These are phyloP conservation scores for Pocillopora grandis DNA, from an alignment of 92 coral and sea anemone species.

Conservation along the genomic window DNA sequence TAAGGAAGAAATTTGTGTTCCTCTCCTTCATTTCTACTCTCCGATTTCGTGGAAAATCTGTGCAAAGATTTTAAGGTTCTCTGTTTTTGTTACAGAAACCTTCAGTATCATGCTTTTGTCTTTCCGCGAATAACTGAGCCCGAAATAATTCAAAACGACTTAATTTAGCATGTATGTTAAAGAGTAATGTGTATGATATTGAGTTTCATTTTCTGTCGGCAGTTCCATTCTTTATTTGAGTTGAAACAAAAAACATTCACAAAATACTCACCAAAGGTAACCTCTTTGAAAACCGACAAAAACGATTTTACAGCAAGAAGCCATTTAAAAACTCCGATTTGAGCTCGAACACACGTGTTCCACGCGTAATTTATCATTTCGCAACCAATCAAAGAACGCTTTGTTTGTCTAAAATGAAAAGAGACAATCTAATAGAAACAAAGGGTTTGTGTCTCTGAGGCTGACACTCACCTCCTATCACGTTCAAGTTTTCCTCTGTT, in stretches of 20 bases:
- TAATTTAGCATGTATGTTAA: constrained; percentile 21
- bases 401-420: constrained; percentile 24
- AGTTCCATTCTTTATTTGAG: background rate
- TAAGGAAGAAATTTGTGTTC: constrained; percentile 12
- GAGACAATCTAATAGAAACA: background rate
- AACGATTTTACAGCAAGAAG: background rate
- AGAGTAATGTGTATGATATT: background rate
- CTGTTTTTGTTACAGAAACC: background rate
- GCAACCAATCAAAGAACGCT: constrained; percentile 16
- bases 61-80: no score
- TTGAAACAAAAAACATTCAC: background rate
- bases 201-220: background rate
- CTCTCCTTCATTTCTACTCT: background rate
- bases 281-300: background rate
- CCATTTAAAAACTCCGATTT: background rate
- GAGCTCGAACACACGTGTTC: background rate
- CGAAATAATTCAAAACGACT: background rate
- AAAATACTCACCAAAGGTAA: background rate
- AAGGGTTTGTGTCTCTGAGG: background rate
- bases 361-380: constrained; percentile 5
- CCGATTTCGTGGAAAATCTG: background rate
- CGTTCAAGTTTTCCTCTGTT: constrained; percentile 21
- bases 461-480: constrained; percentile 21
- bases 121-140: no score
- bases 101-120: background rate